A percentile compares a stretch with the other conserved stretches of the same genome.
These are phyloP conservation scores for Cremastinae sp. DNA, from an alignment of 2,888 invertebrate species.

Conservation along the genomic window DNA sequence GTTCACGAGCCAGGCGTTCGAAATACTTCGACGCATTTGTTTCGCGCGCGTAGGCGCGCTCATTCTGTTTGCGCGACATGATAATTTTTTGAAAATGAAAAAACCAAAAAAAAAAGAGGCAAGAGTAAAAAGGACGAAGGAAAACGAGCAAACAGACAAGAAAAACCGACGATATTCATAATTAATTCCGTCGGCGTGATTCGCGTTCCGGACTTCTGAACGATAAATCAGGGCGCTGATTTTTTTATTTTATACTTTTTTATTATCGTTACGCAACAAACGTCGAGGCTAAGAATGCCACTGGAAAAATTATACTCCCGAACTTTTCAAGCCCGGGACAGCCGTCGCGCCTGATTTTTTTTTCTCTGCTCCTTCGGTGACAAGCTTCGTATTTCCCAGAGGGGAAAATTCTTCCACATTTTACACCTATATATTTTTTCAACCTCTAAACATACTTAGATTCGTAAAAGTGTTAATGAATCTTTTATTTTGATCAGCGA, in stretches of 20 bases:
- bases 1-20: constrained; percentile 15
- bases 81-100: constrained; percentile 21
- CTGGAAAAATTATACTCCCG: constrained; percentile 33
- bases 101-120: no score
- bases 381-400: constrained; percentile 50
- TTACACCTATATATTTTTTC: background rate
- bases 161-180: no score
- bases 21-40: background rate
- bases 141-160: no score
- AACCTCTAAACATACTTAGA: constrained; percentile 4
- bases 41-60: constrained; percentile 30
- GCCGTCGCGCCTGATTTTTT: constrained; percentile 7
- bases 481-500: constrained; percentile 4
- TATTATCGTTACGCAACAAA: background rate
- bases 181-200: constrained; percentile 35
- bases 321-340: constrained; percentile 20
- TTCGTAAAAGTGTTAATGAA: constrained; percentile 14
- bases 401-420: constrained; percentile 13
- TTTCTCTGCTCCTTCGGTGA: constrained; percentile 1
- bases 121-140: no score
- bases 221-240: constrained; percentile 28
- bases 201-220: background rate
- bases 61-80: constrained; percentile 25
- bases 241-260: constrained; percentile 23
- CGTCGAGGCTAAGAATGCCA: constrained; percentile 25